Evolutionary conservation across 92 coral and sea anemone species (phyloP).

Genomic region (Heliopora coerulea): DNA sequence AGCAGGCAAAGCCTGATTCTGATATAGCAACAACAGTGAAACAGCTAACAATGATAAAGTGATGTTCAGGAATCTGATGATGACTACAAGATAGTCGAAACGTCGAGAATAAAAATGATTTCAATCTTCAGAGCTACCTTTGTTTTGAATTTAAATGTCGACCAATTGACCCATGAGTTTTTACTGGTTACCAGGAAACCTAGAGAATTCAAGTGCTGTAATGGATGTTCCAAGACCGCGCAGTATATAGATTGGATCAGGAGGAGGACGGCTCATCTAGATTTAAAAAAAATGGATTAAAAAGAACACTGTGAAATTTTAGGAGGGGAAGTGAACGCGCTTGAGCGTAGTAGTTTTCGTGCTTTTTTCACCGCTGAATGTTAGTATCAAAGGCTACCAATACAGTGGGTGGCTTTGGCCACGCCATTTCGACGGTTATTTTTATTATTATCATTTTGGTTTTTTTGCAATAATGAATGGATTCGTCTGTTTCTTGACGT

Average conservation of each 20-base stretch:
- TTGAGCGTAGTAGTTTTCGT: not conserved
- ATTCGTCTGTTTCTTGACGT: too few relatives aligned
- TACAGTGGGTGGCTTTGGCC: too few relatives aligned
- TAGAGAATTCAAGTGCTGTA: constrained; percentile 63
- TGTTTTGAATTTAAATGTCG: too few relatives aligned
- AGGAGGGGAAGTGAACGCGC: not conserved
- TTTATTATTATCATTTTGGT: not conserved
- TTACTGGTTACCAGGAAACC: constrained; percentile 45
- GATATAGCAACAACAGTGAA: too few relatives aligned
- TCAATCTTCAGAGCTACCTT: too few relatives aligned
- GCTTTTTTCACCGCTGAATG: not conserved
- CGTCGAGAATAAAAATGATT: too few relatives aligned
- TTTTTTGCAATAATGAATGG: not conserved
- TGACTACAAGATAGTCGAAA: too few relatives aligned
- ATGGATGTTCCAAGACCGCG: constrained; percentile 74
- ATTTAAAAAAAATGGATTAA: not conserved
- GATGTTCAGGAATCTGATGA: too few relatives aligned
- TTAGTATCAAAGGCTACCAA: not conserved
- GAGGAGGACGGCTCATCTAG: constrained; percentile 47
- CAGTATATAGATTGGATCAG: constrained; percentile 82
- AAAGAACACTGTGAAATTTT: too few relatives aligned
- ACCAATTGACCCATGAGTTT: constrained; percentile 61
- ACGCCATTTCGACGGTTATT: too few relatives aligned
- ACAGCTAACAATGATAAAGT: too few relatives aligned
- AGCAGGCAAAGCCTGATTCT: too few relatives aligned